Evolutionary conservation across 2,888 invertebrate species (phyloP).

Genomic region (Gerris lacustris): DNA sequence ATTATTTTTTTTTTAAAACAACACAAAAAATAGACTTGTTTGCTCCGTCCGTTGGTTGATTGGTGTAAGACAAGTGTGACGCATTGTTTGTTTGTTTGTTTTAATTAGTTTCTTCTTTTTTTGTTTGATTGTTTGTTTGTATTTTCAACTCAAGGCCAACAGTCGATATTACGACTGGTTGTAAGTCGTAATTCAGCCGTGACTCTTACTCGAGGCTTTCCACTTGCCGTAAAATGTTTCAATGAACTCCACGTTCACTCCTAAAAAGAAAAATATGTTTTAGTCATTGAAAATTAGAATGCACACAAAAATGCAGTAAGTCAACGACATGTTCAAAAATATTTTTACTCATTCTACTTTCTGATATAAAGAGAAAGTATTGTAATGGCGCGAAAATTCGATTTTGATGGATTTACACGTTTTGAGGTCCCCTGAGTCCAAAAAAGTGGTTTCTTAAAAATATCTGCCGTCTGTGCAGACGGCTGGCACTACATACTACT

Average conservation of each 20-base stretch:
- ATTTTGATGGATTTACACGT: too few species aligned
- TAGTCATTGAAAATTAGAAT: constrained; percentile 11
- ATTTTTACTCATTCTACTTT: too few species aligned
- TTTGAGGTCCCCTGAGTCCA: too few species aligned
- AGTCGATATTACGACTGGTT: constrained; percentile 5
- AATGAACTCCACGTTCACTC: constrained; percentile 69
- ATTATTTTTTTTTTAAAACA: too few species aligned
- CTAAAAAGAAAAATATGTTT: constrained; percentile 37
- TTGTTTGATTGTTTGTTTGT: not conserved
- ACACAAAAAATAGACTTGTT: too few species aligned
- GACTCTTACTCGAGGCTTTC: constrained; percentile 58
- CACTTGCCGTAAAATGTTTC: constrained; percentile 73
- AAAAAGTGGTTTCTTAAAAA: too few species aligned
- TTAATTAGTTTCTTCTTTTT: not conserved
- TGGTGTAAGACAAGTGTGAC: not conserved
- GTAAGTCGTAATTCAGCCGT: constrained; percentile 44
- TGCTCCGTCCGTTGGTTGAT: too few species aligned
- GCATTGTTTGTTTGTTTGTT: not conserved
- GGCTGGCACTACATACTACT: too few species aligned
- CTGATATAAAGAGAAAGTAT: too few species aligned
- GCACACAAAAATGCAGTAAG: not conserved
- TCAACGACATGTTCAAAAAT: not conserved
- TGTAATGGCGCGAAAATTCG: too few species aligned
- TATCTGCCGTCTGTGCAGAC: too few species aligned
- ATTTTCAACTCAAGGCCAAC: not conserved